These are phyloP conservation scores for Sphenodon punctatus DNA, from an alignment of 2,797 vertebrate genomes.

Conservation along the genomic window DNA sequence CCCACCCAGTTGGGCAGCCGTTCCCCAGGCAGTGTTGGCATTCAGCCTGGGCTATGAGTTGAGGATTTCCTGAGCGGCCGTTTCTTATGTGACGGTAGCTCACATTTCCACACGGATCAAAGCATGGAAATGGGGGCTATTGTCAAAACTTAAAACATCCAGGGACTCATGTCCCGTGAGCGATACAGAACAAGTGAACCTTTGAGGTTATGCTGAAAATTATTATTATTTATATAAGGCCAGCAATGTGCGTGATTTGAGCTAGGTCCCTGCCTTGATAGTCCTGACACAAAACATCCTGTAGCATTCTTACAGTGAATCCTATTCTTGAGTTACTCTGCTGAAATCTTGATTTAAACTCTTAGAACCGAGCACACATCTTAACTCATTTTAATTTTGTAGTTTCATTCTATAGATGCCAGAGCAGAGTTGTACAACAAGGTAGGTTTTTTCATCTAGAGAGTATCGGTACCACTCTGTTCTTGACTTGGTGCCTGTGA, in stretches of 20 bases:
- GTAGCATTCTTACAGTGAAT: slow-evolving; percentile 13
- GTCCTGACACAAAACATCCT: not conserved
- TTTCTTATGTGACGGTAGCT: too few species aligned
- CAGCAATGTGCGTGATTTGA: too few species aligned
- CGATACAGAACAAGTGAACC: not conserved
- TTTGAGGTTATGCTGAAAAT: not conserved
- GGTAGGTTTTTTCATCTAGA: not conserved
- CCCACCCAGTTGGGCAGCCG: too few species aligned
- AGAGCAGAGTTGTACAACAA: not conserved
- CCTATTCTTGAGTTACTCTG: not conserved
- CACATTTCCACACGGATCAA: too few species aligned
- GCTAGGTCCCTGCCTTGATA: not conserved
- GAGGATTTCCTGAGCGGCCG: too few species aligned
- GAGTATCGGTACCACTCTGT: not conserved
- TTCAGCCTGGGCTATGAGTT: too few species aligned
- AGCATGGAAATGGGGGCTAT: too few species aligned
- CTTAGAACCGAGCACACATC: not conserved
- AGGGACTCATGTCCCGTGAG: too few species aligned
- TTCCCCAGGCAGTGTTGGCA: too few species aligned
- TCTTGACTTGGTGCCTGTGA: not conserved
- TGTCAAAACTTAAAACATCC: too few species aligned
- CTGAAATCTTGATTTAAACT: not conserved
- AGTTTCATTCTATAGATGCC: not conserved
- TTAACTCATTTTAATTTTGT: not conserved
- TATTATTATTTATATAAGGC: too few species aligned